Evolutionary conservation across 2,797 vertebrate genomes (phyloP), one percentile per base, ranked within the genome.

Genomic region (Arrhamphus sclerolepis): DNA sequence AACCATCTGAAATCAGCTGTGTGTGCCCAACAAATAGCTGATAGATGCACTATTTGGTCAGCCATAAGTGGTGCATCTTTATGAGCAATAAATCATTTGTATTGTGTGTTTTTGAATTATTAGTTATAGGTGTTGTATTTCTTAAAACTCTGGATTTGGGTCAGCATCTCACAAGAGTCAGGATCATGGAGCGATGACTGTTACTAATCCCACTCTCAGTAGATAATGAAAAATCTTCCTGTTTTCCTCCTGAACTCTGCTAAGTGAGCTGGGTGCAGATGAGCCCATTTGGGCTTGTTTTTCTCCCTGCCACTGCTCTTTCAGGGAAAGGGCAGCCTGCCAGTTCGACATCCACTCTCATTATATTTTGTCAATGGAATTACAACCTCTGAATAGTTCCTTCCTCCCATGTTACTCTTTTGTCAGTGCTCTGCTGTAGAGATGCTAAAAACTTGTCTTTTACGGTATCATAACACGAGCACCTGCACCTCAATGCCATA

Each of bases 381-480:
- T 56, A 46, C 49, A 59, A 40, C 56, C 53, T 56, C 26, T 66
- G 68, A 72, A 66, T 53, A 51, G 68, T 52, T 74, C 21, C 40
- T 46, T n/a, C 47, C 34, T 48, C 41, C 18, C 24, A 9, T 7
- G 28, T 74, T 50, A 47, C 40, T 64, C 29, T 44, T 63, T 55
- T 55, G 67, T 67, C 62, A 49, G 10, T 28, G 43, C 52, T 55
- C 66, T 59, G 65, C 79, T 48, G 28, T 29, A 50, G 51, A 68
- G 64, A 72, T 63, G 42, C 48, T 70, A 55, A 57, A 62, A 62
- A 69, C 57, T 62, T 58, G 63, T 69, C 49, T 43, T 75, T 75
- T 50, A 21, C 48, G 34, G 22, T 47, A 43, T 1, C 21, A 38
- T 22, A 54, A 39, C 1, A 2, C 9, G 2, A 20, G 7, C 5